phyloP scores from a whole-genome alignment of 2,113 vertebrate genomes.

The Colinus virginianus region DNA sequence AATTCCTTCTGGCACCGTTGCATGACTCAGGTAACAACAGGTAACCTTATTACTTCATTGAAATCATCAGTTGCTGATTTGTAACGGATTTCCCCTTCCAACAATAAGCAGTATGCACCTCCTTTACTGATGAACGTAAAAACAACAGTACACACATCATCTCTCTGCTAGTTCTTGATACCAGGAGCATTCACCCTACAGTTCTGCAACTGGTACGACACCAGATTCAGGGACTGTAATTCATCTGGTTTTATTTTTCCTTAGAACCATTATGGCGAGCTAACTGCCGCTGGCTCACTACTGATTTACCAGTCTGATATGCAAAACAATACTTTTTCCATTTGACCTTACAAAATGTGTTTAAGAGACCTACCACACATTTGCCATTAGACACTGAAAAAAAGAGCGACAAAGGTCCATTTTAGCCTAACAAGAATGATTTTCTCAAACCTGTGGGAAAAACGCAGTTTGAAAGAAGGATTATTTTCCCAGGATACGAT shows the following conservation, averaged over 20 bases:
- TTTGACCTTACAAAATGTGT: neutral
- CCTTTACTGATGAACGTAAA: neutral
- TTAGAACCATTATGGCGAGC: neutral
- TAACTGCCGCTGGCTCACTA: neutral
- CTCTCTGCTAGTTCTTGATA: neutral
- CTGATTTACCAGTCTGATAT: neutral
- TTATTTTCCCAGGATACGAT: neutral
- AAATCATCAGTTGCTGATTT: neutral
- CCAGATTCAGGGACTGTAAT: neutral
- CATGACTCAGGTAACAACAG: neutral
- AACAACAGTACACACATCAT: neutral
- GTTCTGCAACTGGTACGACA: neutral
- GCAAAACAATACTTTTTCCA: neutral
- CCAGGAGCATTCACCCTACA: rapidly evolving
- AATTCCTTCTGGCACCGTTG: neutral
- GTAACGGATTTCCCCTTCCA: neutral
- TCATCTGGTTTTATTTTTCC: neutral
- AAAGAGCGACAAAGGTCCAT: neutral
- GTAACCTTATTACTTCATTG: neutral
- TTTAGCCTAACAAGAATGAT: neutral
- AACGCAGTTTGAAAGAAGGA: neutral
- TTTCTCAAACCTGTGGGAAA: neutral
- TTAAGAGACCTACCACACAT: neutral
- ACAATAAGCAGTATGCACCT: neutral
- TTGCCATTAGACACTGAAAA: neutral